A percentile compares a stretch with the other conserved stretches of the same genome.
These are phyloP conservation scores for Nematopogon swammerdamellus DNA, from an alignment of 2,888 invertebrate species.

Conservation along the genomic window DNA sequence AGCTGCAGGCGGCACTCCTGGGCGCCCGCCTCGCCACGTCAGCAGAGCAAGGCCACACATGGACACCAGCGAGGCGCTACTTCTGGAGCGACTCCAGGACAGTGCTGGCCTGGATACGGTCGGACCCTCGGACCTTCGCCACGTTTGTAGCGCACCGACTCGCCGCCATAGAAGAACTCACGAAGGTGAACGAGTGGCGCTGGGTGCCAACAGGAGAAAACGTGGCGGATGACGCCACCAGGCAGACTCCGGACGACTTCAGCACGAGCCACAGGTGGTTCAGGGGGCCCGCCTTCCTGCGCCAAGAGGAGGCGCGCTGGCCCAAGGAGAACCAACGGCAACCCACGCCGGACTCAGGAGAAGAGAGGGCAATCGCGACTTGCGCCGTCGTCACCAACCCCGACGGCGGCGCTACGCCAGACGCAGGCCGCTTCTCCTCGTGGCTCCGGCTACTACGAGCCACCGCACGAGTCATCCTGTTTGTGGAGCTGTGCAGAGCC, in stretches of 20 bases:
- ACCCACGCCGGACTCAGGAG: background rate
- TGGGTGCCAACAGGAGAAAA: slow-evolving; percentile 7
- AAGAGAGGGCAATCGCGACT: background rate
- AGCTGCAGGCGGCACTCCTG: slow-evolving; percentile 10
- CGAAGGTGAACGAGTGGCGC: slow-evolving; percentile 6
- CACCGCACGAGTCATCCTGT: background rate
- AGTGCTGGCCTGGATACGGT: slow-evolving; percentile 12
- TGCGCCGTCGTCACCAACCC: no score
- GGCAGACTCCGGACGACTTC: background rate
- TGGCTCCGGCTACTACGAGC: background rate
- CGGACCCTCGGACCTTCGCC: slow-evolving; percentile 7
- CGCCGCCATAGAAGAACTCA: slow-evolving; percentile 11
- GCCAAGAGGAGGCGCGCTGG: background rate
- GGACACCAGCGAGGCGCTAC: background rate
- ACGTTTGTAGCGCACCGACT: slow-evolving; percentile 11
- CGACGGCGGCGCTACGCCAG: background rate
- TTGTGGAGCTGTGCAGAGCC: background rate
- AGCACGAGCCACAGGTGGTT: slow-evolving; percentile 4
- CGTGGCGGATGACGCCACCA: slow-evolving; percentile 9
- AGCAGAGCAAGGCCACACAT: no score
- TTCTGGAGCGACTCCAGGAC: slow-evolving; percentile 13
- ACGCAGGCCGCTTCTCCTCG: background rate
- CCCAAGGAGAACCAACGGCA: slow-evolving; percentile 3
- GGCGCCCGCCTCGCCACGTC: slow-evolving; percentile 3
- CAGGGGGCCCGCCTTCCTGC: slow-evolving; percentile 8